Conservation (phyloP, 2,113 vertebrate genomes). For the Lasiurus cinereus region DNA sequence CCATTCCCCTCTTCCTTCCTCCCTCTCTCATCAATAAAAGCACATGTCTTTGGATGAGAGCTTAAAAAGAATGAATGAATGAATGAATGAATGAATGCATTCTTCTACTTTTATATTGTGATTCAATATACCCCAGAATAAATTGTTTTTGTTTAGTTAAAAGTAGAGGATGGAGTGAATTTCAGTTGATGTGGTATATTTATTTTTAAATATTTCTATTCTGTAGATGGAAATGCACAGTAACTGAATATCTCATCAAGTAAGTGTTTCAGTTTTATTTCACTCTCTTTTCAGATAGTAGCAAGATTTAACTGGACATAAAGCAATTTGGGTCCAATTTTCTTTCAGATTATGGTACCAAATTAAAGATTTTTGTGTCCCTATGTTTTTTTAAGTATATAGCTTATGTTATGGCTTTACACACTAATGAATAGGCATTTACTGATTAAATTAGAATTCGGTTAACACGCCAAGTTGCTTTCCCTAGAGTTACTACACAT, state of each 20-base stretch:
- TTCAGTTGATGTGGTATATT: constrained; percentile 58
- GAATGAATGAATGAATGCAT: constrained; percentile 41
- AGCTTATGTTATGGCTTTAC: constrained; percentile 72
- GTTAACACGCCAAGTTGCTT: constrained; percentile 74
- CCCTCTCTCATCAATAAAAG: not conserved
- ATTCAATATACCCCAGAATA: constrained; percentile 37
- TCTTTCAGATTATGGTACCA: constrained; percentile 77
- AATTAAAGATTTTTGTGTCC: constrained; percentile 75
- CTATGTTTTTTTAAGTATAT: constrained; percentile 75
- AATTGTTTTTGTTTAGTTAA: constrained; percentile 68
- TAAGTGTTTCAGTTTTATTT: constrained; percentile 80
- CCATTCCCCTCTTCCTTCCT: not conserved
- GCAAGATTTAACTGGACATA: constrained; percentile 79
- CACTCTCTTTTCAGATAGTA: constrained; percentile 68
- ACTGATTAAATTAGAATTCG: constrained; percentile 80
- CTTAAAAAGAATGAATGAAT: not conserved
- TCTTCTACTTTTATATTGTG: constrained; percentile 54
- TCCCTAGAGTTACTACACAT: constrained; percentile 57
- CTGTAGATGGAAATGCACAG: constrained; percentile 81
- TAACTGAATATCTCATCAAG: constrained; percentile 81
- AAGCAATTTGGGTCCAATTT: constrained; percentile 77
- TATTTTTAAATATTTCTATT: constrained; percentile 81
- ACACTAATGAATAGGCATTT: constrained; percentile 79
- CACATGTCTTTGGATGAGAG: not conserved
- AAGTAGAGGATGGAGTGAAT: constrained; percentile 47